A percentile compares a stretch with the other conserved stretches of the same genome.
Conservation (phyloP, 92 coral and sea anemone genomes). For the Galaxea fascicularis region DNA sequence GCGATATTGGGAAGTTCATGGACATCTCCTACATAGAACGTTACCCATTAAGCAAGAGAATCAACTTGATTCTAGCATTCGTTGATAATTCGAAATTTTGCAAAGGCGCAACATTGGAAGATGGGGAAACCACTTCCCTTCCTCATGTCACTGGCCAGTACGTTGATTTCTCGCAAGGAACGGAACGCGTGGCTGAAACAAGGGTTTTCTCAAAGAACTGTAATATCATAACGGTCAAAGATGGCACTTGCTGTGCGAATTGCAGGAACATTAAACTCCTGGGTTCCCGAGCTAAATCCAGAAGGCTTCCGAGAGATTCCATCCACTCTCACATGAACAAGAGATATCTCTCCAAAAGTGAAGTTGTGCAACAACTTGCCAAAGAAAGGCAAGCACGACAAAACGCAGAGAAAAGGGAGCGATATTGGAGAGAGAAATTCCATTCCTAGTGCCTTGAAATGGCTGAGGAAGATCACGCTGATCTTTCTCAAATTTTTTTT, state of each 20-base stretch:
- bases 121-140: conserved; percentile 29
- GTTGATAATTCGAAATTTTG: conserved; percentile 5
- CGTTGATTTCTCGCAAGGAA: not conserved
- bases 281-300: not conserved
- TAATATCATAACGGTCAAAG: conserved; percentile 3
- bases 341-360: conserved; percentile 28
- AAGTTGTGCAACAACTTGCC: conserved; percentile 37
- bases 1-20: conserved; percentile 21
- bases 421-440: conserved; percentile 48
- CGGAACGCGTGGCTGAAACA: not conserved
- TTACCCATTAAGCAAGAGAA: conserved; percentile 23
- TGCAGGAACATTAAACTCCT: conserved; percentile 4
- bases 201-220: conserved; percentile 22
- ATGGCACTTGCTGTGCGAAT: conserved; percentile 37
- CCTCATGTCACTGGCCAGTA: conserved; percentile 6
- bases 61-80: conserved; percentile 16
- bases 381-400: conserved; percentile 24
- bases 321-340: conserved; percentile 26
- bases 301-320: conserved; percentile 9
- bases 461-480: conserved; percentile 39
- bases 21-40: not conserved
- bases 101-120: conserved; percentile 13
- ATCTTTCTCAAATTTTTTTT: conserved; percentile 26
- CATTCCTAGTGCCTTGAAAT: conserved; percentile 31
- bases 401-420: conserved; percentile 39